These are phyloP conservation scores for Babyrousa celebensis DNA, from an alignment of 2,797 vertebrate species.

Conservation along the genomic window DNA sequence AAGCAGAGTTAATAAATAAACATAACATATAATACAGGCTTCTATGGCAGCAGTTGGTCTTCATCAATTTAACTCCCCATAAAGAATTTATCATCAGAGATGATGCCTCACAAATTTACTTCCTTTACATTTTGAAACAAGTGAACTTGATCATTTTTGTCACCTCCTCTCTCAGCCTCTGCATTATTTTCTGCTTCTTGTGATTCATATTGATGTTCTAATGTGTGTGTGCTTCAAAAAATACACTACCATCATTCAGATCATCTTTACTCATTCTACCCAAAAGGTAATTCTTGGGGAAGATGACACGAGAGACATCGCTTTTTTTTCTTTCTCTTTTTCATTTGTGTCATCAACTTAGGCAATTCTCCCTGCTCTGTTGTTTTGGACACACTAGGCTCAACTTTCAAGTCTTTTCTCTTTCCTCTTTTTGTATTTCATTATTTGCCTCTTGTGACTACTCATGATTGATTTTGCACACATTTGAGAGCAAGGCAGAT, in stretches of 20 bases:
- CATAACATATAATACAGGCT: background rate
- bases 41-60: background rate
- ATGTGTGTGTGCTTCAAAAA: background rate
- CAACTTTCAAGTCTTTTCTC: conserved; percentile 22
- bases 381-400: conserved; percentile 84
- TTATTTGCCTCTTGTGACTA: conserved; percentile 91
- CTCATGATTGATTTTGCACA: conserved; percentile 92
- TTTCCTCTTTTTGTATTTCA: conserved; percentile 91
- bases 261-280: conserved; percentile 80
- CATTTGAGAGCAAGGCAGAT: conserved; percentile 69
- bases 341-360: conserved; percentile 88
- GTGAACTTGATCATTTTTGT: background rate
- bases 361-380: conserved; percentile 88
- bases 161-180: conserved; percentile 23
- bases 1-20: background rate
- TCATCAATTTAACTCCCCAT: background rate
- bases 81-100: background rate
- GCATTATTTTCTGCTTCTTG: conserved; percentile 78
- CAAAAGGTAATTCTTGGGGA: conserved; percentile 88
- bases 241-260: conserved; percentile 46
- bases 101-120: background rate
- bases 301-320: conserved; percentile 76
- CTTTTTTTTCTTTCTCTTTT: conserved; percentile 88
- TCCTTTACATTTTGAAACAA: background rate
- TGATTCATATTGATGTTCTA: conserved; percentile 74